Evolutionary conservation across 2,113 vertebrate genomes (phyloP).

Genomic region (Arizona elegans): DNA sequence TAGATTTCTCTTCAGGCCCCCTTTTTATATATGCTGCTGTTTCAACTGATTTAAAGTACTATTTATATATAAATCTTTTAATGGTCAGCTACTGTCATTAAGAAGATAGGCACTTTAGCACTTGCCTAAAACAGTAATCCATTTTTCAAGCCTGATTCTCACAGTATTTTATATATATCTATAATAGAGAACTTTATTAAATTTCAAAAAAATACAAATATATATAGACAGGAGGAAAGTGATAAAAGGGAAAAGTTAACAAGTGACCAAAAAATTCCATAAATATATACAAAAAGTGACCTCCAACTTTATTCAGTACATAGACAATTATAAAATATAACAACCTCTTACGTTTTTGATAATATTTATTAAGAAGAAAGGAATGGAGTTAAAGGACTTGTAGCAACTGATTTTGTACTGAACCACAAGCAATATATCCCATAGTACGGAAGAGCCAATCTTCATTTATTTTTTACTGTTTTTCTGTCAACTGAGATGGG

Average conservation of each 20-base stretch:
- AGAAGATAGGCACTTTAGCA: neutral
- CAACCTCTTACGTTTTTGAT: neutral
- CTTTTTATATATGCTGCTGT: neutral
- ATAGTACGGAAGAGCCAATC: neutral
- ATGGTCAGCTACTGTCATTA: neutral
- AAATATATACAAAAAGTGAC: neutral
- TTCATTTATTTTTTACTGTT: neutral
- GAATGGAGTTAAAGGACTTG: neutral
- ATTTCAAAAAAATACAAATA: neutral
- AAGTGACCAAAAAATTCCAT: neutral
- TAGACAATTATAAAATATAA: neutral
- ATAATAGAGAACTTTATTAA: neutral
- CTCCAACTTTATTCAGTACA: neutral
- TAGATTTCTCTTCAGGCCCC: neutral
- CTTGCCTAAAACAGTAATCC: neutral
- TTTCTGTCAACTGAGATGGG: neutral
- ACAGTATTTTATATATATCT: neutral
- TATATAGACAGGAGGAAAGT: neutral
- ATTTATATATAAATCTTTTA: neutral
- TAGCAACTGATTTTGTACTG: neutral
- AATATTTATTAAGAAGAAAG: neutral
- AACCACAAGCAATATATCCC: neutral
- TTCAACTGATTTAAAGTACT: neutral
- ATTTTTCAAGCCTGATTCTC: neutral
- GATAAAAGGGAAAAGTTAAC: neutral